Evolutionary conservation across 1,140 invertebrate genomes (phyloP).

Genomic region (Sweltsa coloradensis): DNA sequence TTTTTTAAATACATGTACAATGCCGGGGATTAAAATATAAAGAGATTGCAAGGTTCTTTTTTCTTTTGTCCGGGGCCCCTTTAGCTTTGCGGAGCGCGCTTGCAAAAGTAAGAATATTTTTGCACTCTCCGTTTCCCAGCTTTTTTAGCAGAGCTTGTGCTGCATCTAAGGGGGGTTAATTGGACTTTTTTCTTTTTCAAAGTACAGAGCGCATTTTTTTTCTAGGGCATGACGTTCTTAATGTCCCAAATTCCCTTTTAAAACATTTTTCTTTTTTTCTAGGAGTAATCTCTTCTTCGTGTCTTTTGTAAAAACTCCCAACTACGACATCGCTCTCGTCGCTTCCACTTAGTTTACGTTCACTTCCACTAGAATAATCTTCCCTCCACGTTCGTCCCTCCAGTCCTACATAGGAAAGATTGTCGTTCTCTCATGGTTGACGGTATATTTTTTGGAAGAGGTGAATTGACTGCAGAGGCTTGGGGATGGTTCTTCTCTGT

Average conservation of each 20-base stretch:
- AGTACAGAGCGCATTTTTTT: background rate
- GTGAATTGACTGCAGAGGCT: too few species aligned
- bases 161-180: background rate
- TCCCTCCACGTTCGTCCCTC: too few species aligned
- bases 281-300: background rate
- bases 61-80: background rate
- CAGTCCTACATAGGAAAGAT: too few species aligned
- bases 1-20: slow-evolving; percentile 8
- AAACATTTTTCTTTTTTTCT: background rate
- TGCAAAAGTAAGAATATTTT: background rate
- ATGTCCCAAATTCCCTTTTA: background rate
- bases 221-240: background rate
- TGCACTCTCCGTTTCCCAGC: background rate
- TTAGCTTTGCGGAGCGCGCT: background rate
- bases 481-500: background rate
- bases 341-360: background rate
- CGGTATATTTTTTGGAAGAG: too few species aligned
- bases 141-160: background rate
- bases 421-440: too few species aligned
- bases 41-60: background rate
- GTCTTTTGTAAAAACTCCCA: background rate
- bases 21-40: slow-evolving; percentile 9
- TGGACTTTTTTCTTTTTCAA: background rate
- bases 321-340: background rate
- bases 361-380: background rate